Percentiles rank a stretch among this genome's conserved stretches.
Conservation (phyloP, 1,140 invertebrate species). For the Drosophila truncata region DNA sequence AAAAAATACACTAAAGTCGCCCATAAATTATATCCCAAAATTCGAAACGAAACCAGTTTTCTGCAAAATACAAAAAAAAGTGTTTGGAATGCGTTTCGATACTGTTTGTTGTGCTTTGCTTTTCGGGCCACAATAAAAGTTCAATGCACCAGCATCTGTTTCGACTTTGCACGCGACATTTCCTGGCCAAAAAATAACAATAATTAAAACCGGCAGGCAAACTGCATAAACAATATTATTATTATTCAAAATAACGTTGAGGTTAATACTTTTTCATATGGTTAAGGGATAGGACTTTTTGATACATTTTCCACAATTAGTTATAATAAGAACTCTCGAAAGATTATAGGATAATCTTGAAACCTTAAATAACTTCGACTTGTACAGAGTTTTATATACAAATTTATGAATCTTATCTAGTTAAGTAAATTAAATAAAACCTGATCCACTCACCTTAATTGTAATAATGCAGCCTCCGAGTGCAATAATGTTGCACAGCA, state of each 20-base stretch:
- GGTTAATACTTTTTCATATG: too few species aligned
- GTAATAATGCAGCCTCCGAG: conserved; percentile 90
- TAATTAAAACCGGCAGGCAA: conserved; percentile 3
- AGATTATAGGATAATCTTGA: not conserved
- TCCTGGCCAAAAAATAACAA: conserved; percentile 43
- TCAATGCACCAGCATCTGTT: conserved; percentile 53
- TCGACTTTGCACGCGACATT: conserved; percentile 46
- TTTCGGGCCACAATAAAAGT: conserved; percentile 41
- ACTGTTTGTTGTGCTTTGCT: conserved; percentile 31
- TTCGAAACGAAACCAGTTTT: conserved; percentile 54
- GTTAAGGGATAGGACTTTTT: not conserved
- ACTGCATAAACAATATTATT: conserved; percentile 8
- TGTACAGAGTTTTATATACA: not conserved
- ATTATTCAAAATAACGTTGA: not conserved
- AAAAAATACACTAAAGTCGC: conserved; percentile 10
- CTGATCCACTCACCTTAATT: conserved; percentile 88
- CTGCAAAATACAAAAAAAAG: conserved; percentile 20
- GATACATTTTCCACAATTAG: too few species aligned
- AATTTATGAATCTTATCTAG: too few species aligned
- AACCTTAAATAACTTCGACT: not conserved
- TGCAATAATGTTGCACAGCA: conserved; percentile 92
- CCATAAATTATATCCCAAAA: conserved; percentile 30
- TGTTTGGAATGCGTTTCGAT: conserved; percentile 46
- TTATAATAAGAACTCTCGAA: not conserved
- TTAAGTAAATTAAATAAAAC: not conserved